Evolutionary conservation across 1,140 invertebrate species (phyloP), one percentile per base, ranked within the genome.

Genomic region (Phymorhynchus buccinoides): DNA sequence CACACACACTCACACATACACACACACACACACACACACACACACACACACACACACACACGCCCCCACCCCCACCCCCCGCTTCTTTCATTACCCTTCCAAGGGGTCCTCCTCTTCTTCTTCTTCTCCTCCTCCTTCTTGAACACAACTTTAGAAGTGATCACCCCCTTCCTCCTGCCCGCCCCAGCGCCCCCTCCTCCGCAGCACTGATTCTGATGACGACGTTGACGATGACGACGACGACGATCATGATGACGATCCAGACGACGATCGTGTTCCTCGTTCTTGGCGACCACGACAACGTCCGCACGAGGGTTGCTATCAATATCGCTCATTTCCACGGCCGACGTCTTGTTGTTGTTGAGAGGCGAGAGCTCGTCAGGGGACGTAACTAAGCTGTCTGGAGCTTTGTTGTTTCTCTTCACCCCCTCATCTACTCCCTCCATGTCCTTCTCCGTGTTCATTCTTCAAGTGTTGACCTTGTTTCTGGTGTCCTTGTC

Each of bases 31-130:
- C 56, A 62, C 56, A 14, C 56, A 62, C 56, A 62, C 3, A 62
- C 56, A 62, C 56, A 62, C 56, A 62, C 56, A 62, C 7, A 62
- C 56, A 62, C 56, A 62, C 56, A 62, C 56, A 62, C 56, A 62
- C 56, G 18, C 56, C 16, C 56, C 16, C 56, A 62, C 56, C 16
- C 56, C 16, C 56, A 62, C 56, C 16, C 56, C 16, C 56, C n/a
- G n/a, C n/a, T n/a, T n/a, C n/a, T n/a, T n/a, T n/a, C 32, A 1
- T 1, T n/a, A 79, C 42, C 41, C 3, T 48, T 22, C 41, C 41
- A 79, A 4, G 42, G 44, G n/a, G n/a, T n/a, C n/a, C n/a, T n/a
- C n/a, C n/a, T n/a, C n/a, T n/a, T n/a, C n/a, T n/a, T n/a, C n/a
- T n/a, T n/a, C n/a, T n/a, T n/a, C 12, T 79, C 52, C 73, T 75